A percentile compares a stretch with the other conserved stretches of the same genome.
Conservation (phyloP, 2,888 invertebrate species). For the Eupithecia insigniata region DNA sequence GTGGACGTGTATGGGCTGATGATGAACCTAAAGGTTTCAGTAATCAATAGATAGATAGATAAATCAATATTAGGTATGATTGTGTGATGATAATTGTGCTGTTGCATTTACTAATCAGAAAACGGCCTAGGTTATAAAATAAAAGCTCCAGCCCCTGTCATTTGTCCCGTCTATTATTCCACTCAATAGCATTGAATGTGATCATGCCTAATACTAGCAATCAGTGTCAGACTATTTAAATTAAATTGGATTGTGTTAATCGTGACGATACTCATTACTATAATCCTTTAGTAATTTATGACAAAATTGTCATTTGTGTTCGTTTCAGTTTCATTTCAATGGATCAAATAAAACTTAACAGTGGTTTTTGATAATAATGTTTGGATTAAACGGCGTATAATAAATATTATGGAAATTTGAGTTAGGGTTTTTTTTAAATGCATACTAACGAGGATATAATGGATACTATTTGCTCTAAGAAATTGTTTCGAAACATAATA, state of each 20-base stretch:
- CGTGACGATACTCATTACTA: constrained; percentile 7
- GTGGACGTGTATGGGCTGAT: too few relatives aligned
- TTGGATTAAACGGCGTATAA: neutral
- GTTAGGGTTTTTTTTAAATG: neutral
- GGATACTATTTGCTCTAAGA: too few relatives aligned
- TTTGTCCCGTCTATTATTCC: neutral
- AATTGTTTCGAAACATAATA: neutral
- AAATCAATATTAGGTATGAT: too few relatives aligned
- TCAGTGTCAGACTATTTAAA: constrained; percentile 10
- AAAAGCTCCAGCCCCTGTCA: too few relatives aligned
- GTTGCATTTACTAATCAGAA: too few relatives aligned
- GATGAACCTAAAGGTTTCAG: too few relatives aligned
- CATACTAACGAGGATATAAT: neutral
- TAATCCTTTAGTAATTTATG: neutral
- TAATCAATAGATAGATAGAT: too few relatives aligned
- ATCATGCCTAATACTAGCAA: constrained; percentile 14
- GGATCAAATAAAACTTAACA: neutral
- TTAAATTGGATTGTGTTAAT: constrained; percentile 19
- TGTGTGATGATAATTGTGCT: too few relatives aligned
- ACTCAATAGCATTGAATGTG: constrained; percentile 1
- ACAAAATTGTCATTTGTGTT: neutral
- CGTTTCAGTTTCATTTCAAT: neutral
- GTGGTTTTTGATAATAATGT: neutral
- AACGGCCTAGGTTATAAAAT: too few relatives aligned
- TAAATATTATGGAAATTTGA: too few relatives aligned